Evolutionary conservation across 1,140 invertebrate genomes (phyloP), one percentile per base, ranked within the genome.

Genomic region (Caenorhabditis remanei): DNA sequence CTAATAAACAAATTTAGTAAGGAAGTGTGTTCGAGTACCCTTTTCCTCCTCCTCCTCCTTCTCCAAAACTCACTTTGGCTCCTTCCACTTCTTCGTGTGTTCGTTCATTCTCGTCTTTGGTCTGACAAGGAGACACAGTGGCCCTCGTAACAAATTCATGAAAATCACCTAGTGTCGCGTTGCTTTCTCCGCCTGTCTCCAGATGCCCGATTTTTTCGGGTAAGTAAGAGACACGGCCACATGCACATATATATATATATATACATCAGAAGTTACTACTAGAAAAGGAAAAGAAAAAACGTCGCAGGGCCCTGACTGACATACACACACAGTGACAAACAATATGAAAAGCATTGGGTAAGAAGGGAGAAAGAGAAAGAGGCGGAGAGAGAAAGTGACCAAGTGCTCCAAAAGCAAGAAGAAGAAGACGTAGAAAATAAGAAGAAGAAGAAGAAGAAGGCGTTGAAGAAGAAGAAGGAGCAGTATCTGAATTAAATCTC

Each of bases 401-500:
- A 67, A 71, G 67, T 46, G 67, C 40, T 43, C 67, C 67, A 46
- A 32, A 32, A 19, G 7, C 21, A 32, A n/a, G n/a, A 19, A 40
- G 32, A 40, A 71, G 32, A 24, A 79, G 46, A 53, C 14, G 40
- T 8, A 50, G 46, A 79, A 41, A 11, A 7, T 8, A 32, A 43
- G 46, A 50, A 79, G 65, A 19, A 71, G 46, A 50, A 79, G 65
- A 19, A 71, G 65, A 67, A 67, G 65, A 67, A 67, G 65, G 41
- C 21, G 61, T 32, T 32, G 61, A 63, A 63, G 43, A 71, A 63
- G 43, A 71, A 79, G 71, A 53, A 79, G 71, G n/a, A 79, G 71
- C 71, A 79, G 71, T 79, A 79, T 79, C 71, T 79, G 71, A 79
- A 79, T 79, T 79, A 79, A 79, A 79, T 79, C 71, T 79, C 71